Evolutionary conservation across 1,140 invertebrate species (phyloP).

Genomic region (Drosophila malerkotliana): DNA sequence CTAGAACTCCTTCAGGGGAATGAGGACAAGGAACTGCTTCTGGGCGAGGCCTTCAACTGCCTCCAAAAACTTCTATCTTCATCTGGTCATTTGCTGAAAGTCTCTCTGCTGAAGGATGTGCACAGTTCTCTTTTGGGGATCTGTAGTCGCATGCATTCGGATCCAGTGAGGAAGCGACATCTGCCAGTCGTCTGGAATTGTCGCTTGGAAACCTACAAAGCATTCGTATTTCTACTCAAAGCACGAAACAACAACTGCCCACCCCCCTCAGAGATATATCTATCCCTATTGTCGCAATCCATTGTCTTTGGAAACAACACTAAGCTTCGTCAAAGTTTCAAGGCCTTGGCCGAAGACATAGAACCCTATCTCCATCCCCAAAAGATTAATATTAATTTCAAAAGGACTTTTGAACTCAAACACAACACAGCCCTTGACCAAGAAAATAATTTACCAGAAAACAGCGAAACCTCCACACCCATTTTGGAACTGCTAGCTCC

Average conservation of each 20-base stretch:
- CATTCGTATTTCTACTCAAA: constrained; percentile 22
- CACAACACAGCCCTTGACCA: too few relatives aligned
- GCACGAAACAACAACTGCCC: constrained; percentile 27
- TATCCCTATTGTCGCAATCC: constrained; percentile 35
- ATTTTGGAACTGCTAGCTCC: not conserved
- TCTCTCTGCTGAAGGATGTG: not conserved
- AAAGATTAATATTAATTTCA: constrained; percentile 33
- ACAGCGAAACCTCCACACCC: not conserved
- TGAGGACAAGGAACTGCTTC: not conserved
- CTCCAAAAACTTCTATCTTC: not conserved
- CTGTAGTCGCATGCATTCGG: constrained; percentile 21
- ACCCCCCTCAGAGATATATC: constrained; percentile 27
- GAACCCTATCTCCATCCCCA: constrained; percentile 47
- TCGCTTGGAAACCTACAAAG: constrained; percentile 31
- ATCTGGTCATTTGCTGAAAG: not conserved
- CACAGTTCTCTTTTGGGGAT: constrained; percentile 38
- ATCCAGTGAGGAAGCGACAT: constrained; percentile 1
- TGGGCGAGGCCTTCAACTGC: not conserved
- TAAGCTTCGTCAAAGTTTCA: constrained; percentile 16
- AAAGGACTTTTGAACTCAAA: not conserved
- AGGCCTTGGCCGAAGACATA: not conserved
- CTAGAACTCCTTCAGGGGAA: not conserved
- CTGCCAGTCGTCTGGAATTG: constrained; percentile 6
- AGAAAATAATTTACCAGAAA: not conserved
- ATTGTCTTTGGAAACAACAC: constrained; percentile 12